These are phyloP conservation scores for Acanthurus leucopareius DNA, from an alignment of 2,797 vertebrate species.

Conservation along the genomic window DNA sequence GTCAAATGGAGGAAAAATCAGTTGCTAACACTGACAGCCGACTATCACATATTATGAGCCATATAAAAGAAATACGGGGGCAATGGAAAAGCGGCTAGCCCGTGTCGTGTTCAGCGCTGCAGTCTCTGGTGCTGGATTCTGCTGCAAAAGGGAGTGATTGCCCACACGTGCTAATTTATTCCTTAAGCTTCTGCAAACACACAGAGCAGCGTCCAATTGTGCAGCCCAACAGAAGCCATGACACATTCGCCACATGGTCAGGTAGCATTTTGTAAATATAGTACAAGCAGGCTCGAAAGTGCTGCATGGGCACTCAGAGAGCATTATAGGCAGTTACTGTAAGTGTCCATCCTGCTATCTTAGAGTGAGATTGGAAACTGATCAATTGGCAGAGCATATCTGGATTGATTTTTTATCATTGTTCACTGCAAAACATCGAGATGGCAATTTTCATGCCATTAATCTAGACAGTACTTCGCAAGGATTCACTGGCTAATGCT, in stretches of 20 bases:
- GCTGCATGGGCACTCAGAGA: constrained; percentile 14
- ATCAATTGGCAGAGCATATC: neutral
- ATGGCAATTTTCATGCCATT: neutral
- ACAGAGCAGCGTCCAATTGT: constrained; percentile 77
- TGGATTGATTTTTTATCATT: neutral
- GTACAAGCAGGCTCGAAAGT: constrained; percentile 41
- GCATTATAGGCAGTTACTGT: neutral
- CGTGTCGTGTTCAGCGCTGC: constrained; percentile 40
- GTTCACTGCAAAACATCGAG: constrained; percentile 3
- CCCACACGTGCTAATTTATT: constrained; percentile 88
- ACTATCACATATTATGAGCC: neutral
- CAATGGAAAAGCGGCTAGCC: constrained; percentile 22
- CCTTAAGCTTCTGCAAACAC: constrained; percentile 83
- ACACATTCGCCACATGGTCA: constrained; percentile 89
- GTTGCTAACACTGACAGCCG: neutral
- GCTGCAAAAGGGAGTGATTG: constrained; percentile 65
- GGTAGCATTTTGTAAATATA: constrained; percentile 80
- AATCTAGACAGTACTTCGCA: neutral
- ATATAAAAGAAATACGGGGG: constrained; percentile 10
- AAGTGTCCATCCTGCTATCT: neutral
- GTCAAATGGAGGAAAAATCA: constrained; percentile 5
- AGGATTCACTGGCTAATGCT: neutral
- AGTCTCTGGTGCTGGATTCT: constrained; percentile 56
- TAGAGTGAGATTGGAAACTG: neutral
- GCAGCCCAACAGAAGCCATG: constrained; percentile 86